phyloP scores from a whole-genome alignment of 23 tunicate genomes.

The Diplosoma virens region DNA sequence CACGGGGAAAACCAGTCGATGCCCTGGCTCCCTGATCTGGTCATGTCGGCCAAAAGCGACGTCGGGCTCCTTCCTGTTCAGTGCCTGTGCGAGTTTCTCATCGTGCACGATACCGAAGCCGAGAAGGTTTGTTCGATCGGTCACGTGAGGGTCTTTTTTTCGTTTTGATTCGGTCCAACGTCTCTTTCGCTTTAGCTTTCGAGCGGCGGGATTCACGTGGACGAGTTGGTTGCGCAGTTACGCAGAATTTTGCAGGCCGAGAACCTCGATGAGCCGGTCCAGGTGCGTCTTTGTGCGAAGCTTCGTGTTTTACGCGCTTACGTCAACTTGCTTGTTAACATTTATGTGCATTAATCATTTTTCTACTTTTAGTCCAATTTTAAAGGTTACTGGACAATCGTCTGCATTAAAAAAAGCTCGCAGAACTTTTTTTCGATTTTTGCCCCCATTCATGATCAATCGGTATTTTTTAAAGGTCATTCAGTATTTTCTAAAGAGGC shows the following conservation, averaged over 20 bases:
- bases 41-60: slow-evolving; percentile 65
- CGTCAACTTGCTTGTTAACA: no score
- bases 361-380: no score
- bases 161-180: no score
- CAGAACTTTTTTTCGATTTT: no score
- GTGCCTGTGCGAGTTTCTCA: slow-evolving; percentile 81
- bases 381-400: no score
- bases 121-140: no score
- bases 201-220: slow-evolving; percentile 44
- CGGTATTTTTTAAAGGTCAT: slow-evolving; percentile 34
- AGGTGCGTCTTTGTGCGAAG: no score
- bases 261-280: slow-evolving; percentile 46
- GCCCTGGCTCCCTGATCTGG: slow-evolving; percentile 85
- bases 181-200: background rate
- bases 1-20: slow-evolving; percentile 87
- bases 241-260: slow-evolving; percentile 25
- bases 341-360: no score
- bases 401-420: no score
- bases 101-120: slow-evolving; percentile 53
- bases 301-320: no score
- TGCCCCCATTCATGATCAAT: no score
- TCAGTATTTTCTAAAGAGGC: slow-evolving; percentile 66
- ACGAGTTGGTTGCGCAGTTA: slow-evolving; percentile 40
- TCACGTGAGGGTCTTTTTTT: no score
- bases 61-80: slow-evolving; percentile 72